Conservation (phyloP, 2,113 vertebrate species). For the Probosciger aterrimus region DNA sequence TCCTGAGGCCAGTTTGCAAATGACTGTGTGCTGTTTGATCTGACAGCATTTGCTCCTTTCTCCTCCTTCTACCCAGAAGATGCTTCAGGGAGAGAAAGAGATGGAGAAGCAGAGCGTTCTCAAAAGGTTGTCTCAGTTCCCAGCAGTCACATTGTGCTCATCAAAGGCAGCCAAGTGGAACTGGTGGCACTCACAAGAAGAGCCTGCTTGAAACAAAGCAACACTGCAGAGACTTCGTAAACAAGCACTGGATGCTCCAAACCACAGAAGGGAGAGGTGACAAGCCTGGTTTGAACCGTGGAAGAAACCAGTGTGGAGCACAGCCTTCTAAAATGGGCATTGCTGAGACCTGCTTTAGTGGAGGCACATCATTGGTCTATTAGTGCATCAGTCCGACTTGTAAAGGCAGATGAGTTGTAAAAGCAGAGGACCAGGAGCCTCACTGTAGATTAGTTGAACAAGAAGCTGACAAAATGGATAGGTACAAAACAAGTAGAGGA, state of each 20-base stretch:
- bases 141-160: neutral
- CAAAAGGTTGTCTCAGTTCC: constrained; percentile 12
- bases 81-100: neutral
- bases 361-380: rapidly evolving
- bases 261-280: neutral
- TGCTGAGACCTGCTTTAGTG: neutral
- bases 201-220: constrained; percentile 33
- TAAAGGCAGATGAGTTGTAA: neutral
- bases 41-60: neutral
- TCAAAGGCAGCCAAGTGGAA: constrained; percentile 52
- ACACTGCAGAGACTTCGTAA: neutral
- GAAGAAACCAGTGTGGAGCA: neutral
- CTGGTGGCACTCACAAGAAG: constrained; percentile 16
- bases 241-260: neutral
- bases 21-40: neutral
- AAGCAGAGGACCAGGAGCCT: neutral
- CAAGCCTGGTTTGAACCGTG: rapidly evolving
- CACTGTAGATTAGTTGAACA: neutral
- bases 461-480: neutral
- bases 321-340: neutral
- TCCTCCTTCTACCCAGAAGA: neutral
- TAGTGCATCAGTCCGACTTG: neutral
- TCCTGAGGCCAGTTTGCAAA: neutral
- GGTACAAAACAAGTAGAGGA: neutral
- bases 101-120: neutral